Conservation (phyloP, 2,797 vertebrate genomes). For the Spinibarbus caldwelli region DNA sequence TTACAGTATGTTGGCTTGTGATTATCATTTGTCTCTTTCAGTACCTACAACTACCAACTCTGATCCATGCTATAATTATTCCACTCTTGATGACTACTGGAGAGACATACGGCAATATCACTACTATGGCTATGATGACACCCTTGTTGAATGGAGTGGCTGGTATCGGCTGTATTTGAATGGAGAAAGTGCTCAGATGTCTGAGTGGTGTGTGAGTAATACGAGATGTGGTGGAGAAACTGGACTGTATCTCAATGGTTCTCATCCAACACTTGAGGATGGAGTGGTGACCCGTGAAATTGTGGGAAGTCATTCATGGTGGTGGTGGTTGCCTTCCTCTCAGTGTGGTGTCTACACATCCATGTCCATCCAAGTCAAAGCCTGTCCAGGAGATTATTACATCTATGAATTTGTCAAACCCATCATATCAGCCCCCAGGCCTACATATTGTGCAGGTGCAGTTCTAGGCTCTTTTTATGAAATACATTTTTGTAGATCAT, state of each 20-base stretch:
- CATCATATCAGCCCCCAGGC: background rate
- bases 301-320: background rate
- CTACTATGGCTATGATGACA: background rate
- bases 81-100: background rate
- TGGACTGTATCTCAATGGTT: slow-evolving; percentile 6
- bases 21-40: background rate
- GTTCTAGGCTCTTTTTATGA: background rate
- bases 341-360: background rate
- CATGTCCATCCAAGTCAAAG: slow-evolving; percentile 40
- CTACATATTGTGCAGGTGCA: slow-evolving; percentile 45
- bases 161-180: slow-evolving; percentile 44
- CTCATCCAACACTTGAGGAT: slow-evolving; percentile 44
- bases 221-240: background rate
- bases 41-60: background rate
- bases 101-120: background rate
- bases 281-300: slow-evolving; percentile 24
- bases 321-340: too few relatives aligned
- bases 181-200: slow-evolving; percentile 46
- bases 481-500: background rate
- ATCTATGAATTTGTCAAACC: slow-evolving; percentile 42
- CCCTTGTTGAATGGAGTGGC: slow-evolving; percentile 16
- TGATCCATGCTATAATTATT: slow-evolving; percentile 40
- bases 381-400: slow-evolving; percentile 49
- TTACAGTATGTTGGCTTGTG: background rate
- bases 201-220: slow-evolving; percentile 14